Evolutionary conservation across 2,888 invertebrate species (phyloP).

Genomic region (Bugula neritina): DNA sequence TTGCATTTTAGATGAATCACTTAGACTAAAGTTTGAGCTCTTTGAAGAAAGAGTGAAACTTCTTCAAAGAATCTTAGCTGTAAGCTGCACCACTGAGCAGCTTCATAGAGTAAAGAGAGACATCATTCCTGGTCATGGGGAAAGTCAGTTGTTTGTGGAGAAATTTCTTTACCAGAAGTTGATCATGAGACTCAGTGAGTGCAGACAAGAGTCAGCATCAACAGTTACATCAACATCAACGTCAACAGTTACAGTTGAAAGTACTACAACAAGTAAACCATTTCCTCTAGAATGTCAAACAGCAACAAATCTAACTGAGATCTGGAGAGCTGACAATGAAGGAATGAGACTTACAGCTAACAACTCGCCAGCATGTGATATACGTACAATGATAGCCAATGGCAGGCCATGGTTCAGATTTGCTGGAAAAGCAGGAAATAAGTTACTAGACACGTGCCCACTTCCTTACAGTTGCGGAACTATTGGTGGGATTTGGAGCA

Average conservation of each 20-base stretch:
- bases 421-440: conserved; percentile 1
- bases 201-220: not conserved
- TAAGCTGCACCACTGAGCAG: not conserved
- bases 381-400: not conserved
- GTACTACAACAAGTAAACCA: not conserved
- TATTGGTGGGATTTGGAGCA: not conserved
- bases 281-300: not conserved
- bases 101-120: not conserved
- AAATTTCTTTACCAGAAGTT: not conserved
- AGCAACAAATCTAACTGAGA: conserved; percentile 4
- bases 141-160: not conserved
- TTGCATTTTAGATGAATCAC: too few relatives aligned
- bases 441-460: not conserved
- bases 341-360: not conserved
- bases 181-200: not conserved
- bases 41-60: not conserved
- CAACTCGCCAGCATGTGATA: not conserved
- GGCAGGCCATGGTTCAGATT: conserved; percentile 20
- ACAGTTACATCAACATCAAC: not conserved
- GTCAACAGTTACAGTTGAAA: not conserved
- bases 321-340: not conserved
- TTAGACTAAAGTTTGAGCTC: too few relatives aligned
- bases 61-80: not conserved
- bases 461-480: conserved; percentile 3
- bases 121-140: not conserved